Evolutionary conservation across 1,140 invertebrate species (phyloP).

Genomic region (Triops cancriformis): DNA sequence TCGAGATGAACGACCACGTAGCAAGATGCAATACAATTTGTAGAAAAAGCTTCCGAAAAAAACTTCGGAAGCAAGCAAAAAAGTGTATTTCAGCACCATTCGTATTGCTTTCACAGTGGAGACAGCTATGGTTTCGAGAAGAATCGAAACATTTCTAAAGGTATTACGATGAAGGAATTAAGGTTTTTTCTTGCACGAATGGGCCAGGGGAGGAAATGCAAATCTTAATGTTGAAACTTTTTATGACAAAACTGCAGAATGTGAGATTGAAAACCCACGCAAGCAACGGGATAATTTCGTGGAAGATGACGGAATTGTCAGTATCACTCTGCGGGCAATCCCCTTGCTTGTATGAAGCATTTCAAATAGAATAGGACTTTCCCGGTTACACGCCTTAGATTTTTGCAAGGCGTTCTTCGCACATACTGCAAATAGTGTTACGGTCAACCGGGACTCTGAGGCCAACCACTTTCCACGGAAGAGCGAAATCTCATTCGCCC

Average conservation of each 20-base stretch:
- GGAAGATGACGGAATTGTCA: background rate
- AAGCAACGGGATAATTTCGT: background rate
- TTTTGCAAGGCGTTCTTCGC: background rate
- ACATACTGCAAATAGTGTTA: background rate
- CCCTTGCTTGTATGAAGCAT: background rate
- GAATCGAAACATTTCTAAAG: no score
- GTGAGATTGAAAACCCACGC: background rate
- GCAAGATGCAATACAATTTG: no score
- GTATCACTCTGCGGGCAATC: background rate
- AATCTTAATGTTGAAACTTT: background rate
- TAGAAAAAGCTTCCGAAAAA: no score
- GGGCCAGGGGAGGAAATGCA: background rate
- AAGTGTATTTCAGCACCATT: no score
- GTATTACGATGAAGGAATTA: no score
- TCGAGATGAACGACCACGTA: no score
- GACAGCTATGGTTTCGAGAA: no score
- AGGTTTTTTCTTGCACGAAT: background rate
- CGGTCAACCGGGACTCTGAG: constrained; percentile 8
- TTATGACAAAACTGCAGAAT: background rate
- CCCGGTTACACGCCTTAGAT: background rate
- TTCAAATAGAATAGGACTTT: background rate
- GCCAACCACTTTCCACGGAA: constrained; percentile 3
- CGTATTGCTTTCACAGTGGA: no score
- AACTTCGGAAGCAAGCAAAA: no score
- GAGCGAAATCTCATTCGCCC: background rate